A percentile compares a stretch with the other conserved stretches of the same genome.
Conservation (phyloP, 2,888 invertebrate genomes). For the Eupelmus urozonus region DNA sequence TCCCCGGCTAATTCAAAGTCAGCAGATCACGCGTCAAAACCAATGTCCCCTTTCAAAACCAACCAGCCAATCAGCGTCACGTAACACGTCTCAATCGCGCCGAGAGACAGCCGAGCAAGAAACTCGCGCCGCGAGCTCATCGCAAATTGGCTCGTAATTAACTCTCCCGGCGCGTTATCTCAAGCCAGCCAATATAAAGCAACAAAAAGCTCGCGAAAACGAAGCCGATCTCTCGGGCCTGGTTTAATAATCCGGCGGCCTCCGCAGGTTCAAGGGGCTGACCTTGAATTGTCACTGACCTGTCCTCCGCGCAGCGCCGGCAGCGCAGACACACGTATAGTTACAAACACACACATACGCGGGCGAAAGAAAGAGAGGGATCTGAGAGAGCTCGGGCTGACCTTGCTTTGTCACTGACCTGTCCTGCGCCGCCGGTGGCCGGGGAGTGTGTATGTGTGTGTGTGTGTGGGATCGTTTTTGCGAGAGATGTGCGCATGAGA, state of each 20-base stretch:
- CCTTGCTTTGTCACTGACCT: slow-evolving; percentile 77
- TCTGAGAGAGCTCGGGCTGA: slow-evolving; percentile 67
- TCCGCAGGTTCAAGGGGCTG: slow-evolving; percentile 60
- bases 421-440: slow-evolving; percentile 68
- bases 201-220: neutral
- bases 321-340: neutral
- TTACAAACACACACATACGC: slow-evolving; percentile 4
- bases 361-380: slow-evolving; percentile 39
- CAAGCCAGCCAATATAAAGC: neutral
- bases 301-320: slow-evolving; percentile 58
- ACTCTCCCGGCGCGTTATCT: slow-evolving; percentile 1
- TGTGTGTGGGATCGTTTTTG: neutral
- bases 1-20: neutral
- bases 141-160: slow-evolving; percentile 43
- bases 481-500: neutral
- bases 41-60: too few species aligned
- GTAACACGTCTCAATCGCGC: neutral
- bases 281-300: slow-evolving; percentile 66
- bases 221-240: neutral
- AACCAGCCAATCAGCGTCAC: neutral
- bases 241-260: neutral
- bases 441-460: slow-evolving; percentile 1
- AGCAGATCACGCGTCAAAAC: too few species aligned
- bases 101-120: neutral
- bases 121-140: neutral